A percentile compares a stretch with the other conserved stretches of the same genome.
Conservation (phyloP, 2,888 invertebrate species). For the Thecocarcelia acutangulata region DNA sequence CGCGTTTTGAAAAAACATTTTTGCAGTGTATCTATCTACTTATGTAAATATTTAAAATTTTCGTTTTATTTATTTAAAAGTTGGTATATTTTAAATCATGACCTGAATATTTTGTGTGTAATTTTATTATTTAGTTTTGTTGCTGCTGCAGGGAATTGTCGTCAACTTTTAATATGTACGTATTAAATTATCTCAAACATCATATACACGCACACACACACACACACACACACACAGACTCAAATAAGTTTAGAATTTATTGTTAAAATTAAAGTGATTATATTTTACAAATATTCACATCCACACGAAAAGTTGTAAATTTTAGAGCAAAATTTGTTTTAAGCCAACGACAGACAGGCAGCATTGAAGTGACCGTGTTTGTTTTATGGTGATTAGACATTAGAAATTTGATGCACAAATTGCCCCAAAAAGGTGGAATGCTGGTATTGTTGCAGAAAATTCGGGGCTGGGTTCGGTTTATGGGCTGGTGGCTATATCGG, state of each 20-base stretch:
- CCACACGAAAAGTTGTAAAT: slow-evolving; percentile 24
- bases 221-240: not conserved
- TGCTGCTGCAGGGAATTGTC: slow-evolving; percentile 39
- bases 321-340: slow-evolving; percentile 25
- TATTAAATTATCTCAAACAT: too few relatives aligned
- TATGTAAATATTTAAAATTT: not conserved
- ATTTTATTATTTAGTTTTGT: slow-evolving; percentile 11
- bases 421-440: too few relatives aligned
- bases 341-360: not conserved
- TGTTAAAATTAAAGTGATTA: slow-evolving; percentile 50
- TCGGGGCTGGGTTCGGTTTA: too few relatives aligned
- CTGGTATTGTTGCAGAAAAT: too few relatives aligned
- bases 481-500: too few relatives aligned
- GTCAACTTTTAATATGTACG: slow-evolving; percentile 18
- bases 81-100: slow-evolving; percentile 47
- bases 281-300: slow-evolving; percentile 56
- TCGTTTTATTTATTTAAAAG: not conserved
- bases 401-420: too few relatives aligned
- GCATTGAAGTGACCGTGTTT: slow-evolving; percentile 9
- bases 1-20: too few relatives aligned
- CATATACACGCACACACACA: slow-evolving; percentile 5
- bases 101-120: slow-evolving; percentile 55
- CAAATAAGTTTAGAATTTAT: slow-evolving; percentile 42
- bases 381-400: too few relatives aligned
- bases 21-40: too few relatives aligned